Base-by-base conservation (phyloP, 2,888 invertebrate genomes). In the Meteorus cinctellus region DNA sequence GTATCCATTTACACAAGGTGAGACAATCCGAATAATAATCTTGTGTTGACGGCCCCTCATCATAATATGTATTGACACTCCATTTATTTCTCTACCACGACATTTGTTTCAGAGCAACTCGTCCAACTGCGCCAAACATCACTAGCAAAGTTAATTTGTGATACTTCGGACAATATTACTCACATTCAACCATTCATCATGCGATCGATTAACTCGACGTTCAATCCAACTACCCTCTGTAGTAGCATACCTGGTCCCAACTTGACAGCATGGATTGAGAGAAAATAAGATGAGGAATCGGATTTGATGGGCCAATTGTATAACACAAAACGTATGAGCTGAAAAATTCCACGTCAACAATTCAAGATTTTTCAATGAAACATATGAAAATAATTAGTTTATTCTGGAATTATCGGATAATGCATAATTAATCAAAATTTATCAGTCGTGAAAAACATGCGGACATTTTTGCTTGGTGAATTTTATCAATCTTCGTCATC, bases 101-200 rank as follows among this genome's bases (percentile, higher is more conserved):
- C 5, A 14, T 48, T 48, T 16, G 16, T 86, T 88, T 75, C 90
- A 93, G 94, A 92, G 59, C 98, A 98, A 92, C 90, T 98, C 19
- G 89, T 91, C 0, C 96, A 97, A 89, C 93, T 98, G 72, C 93
- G 96, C 16, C 94, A 94, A 86, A 94, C 94, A 0, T 93, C 94
- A 0, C 86, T 96, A 16, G 94, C 95, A 0, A 91, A 92, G 45
- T 91, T 96, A 19, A 94, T 96, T 75, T 96, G 96, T 86, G 93
- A 94, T 45, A 96, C 95, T 89, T 93, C 95, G 0, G 95, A 94
- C 76, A 89, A 92, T 1, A 91, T 96, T 4, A 90, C 91, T 55
- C 87, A 90, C 24, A 91, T 94, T 0, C 95, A 95, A 82, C 92
- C 92, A 4, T 90, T 91, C 78, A 95, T 95, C 34, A 96, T 96